These are phyloP conservation scores for Drosophila pectinifera DNA, from an alignment of 1,140 invertebrate species.

Conservation along the genomic window DNA sequence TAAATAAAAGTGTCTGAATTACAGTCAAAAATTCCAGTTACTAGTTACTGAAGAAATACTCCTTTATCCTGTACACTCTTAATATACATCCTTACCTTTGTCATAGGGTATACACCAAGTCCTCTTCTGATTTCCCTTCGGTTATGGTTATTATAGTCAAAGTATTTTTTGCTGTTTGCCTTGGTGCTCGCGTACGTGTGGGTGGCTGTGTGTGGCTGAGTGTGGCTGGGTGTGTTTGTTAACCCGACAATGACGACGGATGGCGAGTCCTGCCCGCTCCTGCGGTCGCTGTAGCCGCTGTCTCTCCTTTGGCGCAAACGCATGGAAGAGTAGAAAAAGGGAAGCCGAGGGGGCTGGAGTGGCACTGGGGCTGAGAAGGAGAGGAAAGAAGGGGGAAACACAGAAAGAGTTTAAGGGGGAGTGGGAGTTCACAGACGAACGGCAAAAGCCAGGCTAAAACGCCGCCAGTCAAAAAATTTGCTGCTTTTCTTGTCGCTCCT, in stretches of 20 bases:
- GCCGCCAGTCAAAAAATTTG: slow-evolving; percentile 47
- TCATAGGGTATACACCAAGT: not conserved
- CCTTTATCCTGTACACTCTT: too few species aligned
- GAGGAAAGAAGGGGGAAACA: not conserved
- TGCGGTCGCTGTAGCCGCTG: slow-evolving; percentile 60
- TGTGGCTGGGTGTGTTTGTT: slow-evolving; percentile 34
- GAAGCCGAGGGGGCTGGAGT: not conserved
- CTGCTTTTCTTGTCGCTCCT: slow-evolving; percentile 20
- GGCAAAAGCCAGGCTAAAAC: slow-evolving; percentile 45
- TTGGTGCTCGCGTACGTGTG: slow-evolving; percentile 14
- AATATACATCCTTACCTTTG: not conserved
- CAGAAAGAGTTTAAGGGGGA: not conserved
- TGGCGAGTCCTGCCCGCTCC: slow-evolving; percentile 23
- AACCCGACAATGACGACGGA: slow-evolving; percentile 48
- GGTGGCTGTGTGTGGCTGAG: not conserved
- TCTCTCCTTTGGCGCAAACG: slow-evolving; percentile 52
- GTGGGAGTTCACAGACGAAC: slow-evolving; percentile 15
- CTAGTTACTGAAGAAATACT: not conserved
- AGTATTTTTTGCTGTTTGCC: slow-evolving; percentile 43
- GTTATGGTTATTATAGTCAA: slow-evolving; percentile 45
- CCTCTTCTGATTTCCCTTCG: not conserved
- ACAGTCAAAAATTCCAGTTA: too few species aligned
- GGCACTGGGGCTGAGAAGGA: slow-evolving; percentile 22
- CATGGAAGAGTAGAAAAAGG: slow-evolving; percentile 32
- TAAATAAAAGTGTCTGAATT: not conserved